Evolutionary conservation across 2,113 vertebrate genomes (phyloP), one percentile per base, ranked within the genome.

Genomic region (Podarcis raffonei): DNA sequence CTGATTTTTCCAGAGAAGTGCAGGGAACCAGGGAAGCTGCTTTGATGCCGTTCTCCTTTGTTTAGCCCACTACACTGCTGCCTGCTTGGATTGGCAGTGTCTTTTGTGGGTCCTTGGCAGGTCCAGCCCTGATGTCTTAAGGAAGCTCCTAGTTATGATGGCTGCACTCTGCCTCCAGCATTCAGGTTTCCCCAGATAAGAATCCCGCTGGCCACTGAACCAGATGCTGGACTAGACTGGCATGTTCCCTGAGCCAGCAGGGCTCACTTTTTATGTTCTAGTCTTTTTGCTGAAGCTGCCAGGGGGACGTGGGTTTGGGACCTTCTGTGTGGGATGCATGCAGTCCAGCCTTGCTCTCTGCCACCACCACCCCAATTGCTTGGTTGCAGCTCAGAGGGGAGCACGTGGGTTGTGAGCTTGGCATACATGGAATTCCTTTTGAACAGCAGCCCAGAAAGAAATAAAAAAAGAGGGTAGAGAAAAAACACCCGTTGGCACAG

Each of bases 371-470:
- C 59, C 59, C 59, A 62, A 22, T 23, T 2, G 37, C 35, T 80
- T 7, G 7, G 35, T 20, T 35, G 66, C 18, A 16, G 20, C 30
- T 84, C 8, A 12, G 32, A 72, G 68, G 42, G 84, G 32, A 76
- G 5, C 84, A 62, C 20, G 23, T 57, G 75, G 75, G 69, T 5
- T 2, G 62, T 68, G 86, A 25, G 30, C 69, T 0, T 75, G 86
- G 89, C 76, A 87, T 59, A 71, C 42, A 0, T 86, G 78, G 71
- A 57, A 86, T 86, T 81, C 84, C n/a, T 86, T 89, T 87, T 83
- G 87, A 83, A 62, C 53, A 8, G 25, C 27, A 85, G 87, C 77
- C 59, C 0, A 20, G 59, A 16, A 35, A 25, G 11, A 37, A 11
- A 39, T 13, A 9, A 22, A 25, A 5, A 30, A 15, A 25, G 12